Conservation (phyloP, 64 coral and sea anemone genomes). For the Hydrozoanthus tunicans region DNA sequence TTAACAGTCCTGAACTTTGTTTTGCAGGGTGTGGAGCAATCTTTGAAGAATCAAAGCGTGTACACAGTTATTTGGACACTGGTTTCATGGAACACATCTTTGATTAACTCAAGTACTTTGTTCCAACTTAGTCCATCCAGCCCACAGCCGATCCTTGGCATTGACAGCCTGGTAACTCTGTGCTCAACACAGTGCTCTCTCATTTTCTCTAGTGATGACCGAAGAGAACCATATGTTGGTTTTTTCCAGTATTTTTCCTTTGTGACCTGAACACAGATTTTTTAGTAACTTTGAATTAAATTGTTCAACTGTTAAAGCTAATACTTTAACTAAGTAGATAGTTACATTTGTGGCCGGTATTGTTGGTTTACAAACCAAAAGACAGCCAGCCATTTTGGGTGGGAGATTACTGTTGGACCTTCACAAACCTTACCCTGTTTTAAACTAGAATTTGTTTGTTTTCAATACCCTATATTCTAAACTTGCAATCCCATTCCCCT, state of each 20-base stretch:
- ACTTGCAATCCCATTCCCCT: too few relatives aligned
- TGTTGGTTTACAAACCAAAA: too few relatives aligned
- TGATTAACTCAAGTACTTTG: constrained; percentile 67
- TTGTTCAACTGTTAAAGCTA: too few relatives aligned
- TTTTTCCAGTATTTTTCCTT: constrained; percentile 91
- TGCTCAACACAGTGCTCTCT: constrained; percentile 64
- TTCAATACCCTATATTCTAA: too few relatives aligned
- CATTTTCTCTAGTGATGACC: constrained; percentile 69
- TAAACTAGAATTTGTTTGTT: too few relatives aligned
- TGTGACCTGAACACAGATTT: constrained; percentile 57
- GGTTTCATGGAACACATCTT: constrained; percentile 69
- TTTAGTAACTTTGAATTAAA: not conserved
- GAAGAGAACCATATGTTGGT: constrained; percentile 73
- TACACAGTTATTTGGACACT: constrained; percentile 78
- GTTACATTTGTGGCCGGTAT: too few relatives aligned
- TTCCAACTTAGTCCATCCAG: constrained; percentile 80
- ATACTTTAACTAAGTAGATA: too few relatives aligned
- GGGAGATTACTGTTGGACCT: too few relatives aligned
- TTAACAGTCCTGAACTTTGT: too few relatives aligned
- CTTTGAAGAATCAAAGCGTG: constrained; percentile 24
- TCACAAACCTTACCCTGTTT: too few relatives aligned
- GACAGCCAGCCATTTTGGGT: too few relatives aligned
- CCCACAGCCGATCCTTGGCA: constrained; percentile 95
- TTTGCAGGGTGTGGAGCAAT: too few relatives aligned
- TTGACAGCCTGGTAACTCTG: constrained; percentile 71